phyloP scores from a whole-genome alignment of 1,140 invertebrate genomes.

The Sinella curviseta region DNA sequence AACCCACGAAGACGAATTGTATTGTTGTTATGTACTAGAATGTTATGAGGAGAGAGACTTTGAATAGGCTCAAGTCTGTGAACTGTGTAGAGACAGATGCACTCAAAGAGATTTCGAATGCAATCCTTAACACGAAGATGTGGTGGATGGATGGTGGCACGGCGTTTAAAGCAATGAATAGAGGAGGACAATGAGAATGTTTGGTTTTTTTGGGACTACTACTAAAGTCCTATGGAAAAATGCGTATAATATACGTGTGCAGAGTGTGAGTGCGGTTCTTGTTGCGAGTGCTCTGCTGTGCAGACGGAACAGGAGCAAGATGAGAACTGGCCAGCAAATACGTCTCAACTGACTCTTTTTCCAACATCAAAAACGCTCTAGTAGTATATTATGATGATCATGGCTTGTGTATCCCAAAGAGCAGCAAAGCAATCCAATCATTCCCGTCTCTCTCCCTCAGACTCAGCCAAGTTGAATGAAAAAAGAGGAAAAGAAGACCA shows the following conservation, averaged over 20 bases:
- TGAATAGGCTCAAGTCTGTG: no score
- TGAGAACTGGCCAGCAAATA: constrained; percentile 10
- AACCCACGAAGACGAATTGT: background rate
- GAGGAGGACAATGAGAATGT: no score
- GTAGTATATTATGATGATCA: background rate
- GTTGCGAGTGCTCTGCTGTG: background rate
- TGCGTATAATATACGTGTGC: background rate
- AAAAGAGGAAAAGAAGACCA: background rate
- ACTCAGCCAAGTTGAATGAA: background rate
- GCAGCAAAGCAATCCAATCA: no score
- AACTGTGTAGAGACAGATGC: no score
- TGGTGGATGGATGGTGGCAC: no score
- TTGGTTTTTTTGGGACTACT: no score
- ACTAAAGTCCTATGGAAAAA: background rate
- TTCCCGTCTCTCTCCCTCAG: background rate
- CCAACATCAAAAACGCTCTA: background rate
- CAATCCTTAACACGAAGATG: no score
- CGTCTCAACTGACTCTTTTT: constrained; percentile 12
- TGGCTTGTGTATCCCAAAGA: background rate
- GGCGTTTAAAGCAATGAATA: no score
- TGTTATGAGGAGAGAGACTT: no score
- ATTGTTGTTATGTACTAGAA: background rate
- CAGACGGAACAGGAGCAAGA: background rate
- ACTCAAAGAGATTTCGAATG: no score
- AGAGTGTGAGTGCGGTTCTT: background rate